Evolutionary conservation across 2,797 vertebrate genomes (phyloP).

Genomic region (Megalops cyprinoides): DNA sequence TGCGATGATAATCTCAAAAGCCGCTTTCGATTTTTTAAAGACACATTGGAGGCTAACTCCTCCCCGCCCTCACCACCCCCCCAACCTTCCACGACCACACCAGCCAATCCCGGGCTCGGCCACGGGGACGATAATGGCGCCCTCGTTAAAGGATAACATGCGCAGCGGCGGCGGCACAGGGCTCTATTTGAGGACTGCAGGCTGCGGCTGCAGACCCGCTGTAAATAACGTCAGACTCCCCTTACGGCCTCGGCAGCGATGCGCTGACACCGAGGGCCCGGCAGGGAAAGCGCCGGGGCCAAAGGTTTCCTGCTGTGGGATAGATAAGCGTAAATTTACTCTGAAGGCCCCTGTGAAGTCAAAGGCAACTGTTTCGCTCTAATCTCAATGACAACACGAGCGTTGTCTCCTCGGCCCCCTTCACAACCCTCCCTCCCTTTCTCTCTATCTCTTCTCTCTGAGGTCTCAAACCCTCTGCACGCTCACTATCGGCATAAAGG

Average conservation of each 20-base stretch:
- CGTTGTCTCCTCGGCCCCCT: slow-evolving; percentile 15
- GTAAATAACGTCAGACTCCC: no score
- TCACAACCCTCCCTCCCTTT: not conserved
- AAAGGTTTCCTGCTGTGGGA: slow-evolving; percentile 35
- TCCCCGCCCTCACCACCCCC: slow-evolving; percentile 60
- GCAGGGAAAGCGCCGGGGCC: slow-evolving; percentile 28
- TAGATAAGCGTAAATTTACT: slow-evolving; percentile 28
- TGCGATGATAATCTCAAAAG: slow-evolving; percentile 76
- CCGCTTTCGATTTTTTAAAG: slow-evolving; percentile 71
- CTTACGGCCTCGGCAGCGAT: not conserved
- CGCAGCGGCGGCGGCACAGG: no score
- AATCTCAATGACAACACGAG: slow-evolving; percentile 39
- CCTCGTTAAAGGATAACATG: not conserved
- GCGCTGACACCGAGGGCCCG: slow-evolving; percentile 7
- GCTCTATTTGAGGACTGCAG: not conserved
- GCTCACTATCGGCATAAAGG: not conserved
- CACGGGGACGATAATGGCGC: not conserved
- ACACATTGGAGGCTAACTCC: slow-evolving; percentile 62
- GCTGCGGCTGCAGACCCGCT: no score
- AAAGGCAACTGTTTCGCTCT: slow-evolving; percentile 30
- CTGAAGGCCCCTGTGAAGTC: slow-evolving; percentile 24
- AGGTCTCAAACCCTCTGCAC: not conserved
- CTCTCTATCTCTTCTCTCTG: slow-evolving; percentile 28
- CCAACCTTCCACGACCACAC: slow-evolving; percentile 23
- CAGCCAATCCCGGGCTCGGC: not conserved